Conservation (phyloP, 2,888 invertebrate species). For the Physocephala rufipes region DNA sequence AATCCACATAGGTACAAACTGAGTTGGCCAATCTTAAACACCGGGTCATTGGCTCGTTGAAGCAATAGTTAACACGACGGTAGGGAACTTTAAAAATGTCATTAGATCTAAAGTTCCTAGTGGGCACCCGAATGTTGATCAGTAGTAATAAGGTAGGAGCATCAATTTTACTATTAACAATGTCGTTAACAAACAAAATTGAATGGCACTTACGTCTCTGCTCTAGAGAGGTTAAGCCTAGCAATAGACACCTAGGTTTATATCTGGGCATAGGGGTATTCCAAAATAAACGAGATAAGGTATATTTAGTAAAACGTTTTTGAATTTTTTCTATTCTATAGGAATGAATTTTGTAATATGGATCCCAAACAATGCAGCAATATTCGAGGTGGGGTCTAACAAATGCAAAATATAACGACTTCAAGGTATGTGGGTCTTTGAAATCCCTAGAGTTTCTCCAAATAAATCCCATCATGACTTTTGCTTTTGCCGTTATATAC, state of each 20-base stretch:
- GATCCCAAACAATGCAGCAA: conserved; percentile 1
- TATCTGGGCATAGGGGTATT: background rate
- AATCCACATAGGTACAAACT: background rate
- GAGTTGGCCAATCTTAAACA: conserved; percentile 1
- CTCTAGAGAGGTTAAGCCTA: background rate
- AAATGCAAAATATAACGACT: background rate
- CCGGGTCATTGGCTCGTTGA: background rate
- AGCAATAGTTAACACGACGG: background rate
- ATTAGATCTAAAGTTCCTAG: background rate
- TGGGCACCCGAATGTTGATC: background rate
- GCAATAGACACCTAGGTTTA: background rate
- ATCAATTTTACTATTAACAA: background rate
- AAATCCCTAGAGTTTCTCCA: background rate
- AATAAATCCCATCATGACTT: conserved; percentile 5
- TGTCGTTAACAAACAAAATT: background rate
- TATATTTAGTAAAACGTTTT: background rate
- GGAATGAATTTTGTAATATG: background rate
- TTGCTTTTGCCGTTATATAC: background rate
- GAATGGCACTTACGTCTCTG: background rate
- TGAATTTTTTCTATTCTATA: background rate
- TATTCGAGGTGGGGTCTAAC: conserved; percentile 2
- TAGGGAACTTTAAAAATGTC: background rate
- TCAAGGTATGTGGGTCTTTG: background rate
- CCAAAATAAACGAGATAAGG: background rate
- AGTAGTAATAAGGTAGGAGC: background rate